A percentile compares a stretch with the other conserved stretches of the same genome.
phyloP scores from a whole-genome alignment of 2,113 vertebrate genomes.

The Aegithalos caudatus region DNA sequence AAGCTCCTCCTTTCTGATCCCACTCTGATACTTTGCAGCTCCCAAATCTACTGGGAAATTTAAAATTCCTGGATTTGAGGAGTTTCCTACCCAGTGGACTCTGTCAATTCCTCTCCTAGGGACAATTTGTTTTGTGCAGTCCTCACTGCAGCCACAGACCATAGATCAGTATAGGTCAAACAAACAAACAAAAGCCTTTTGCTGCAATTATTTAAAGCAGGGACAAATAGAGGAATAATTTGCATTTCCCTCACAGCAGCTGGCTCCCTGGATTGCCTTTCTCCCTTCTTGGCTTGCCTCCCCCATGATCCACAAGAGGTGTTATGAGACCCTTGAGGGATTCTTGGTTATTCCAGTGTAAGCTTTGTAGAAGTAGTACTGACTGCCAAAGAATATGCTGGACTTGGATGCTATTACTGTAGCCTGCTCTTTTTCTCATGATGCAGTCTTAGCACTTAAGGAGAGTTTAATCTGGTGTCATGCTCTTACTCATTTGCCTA shows the following conservation, averaged over 20 bases:
- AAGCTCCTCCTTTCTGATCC: not conserved
- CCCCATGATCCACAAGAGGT: not conserved
- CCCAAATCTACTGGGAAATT: not conserved
- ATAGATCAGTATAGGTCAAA: not conserved
- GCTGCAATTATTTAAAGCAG: not conserved
- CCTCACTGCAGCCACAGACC: not conserved
- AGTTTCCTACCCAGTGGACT: not conserved
- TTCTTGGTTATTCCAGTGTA: not conserved
- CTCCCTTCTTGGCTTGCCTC: not conserved
- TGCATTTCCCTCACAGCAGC: not conserved
- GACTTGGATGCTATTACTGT: not conserved
- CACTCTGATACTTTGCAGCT: not conserved
- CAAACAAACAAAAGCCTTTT: not conserved
- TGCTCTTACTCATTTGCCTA: not conserved
- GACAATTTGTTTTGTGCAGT: not conserved
- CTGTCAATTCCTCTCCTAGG: not conserved
- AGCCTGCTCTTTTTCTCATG: not conserved
- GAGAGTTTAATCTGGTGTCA: not conserved
- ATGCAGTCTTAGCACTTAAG: not conserved
- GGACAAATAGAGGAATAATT: not conserved
- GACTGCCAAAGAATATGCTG: not conserved
- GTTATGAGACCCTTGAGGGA: not conserved
- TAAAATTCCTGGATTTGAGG: not conserved
- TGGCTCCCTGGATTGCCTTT: not conserved
- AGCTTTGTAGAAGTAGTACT: not conserved